Conservation (phyloP, 2,888 invertebrate genomes). For the Dioctria rufipes region DNA sequence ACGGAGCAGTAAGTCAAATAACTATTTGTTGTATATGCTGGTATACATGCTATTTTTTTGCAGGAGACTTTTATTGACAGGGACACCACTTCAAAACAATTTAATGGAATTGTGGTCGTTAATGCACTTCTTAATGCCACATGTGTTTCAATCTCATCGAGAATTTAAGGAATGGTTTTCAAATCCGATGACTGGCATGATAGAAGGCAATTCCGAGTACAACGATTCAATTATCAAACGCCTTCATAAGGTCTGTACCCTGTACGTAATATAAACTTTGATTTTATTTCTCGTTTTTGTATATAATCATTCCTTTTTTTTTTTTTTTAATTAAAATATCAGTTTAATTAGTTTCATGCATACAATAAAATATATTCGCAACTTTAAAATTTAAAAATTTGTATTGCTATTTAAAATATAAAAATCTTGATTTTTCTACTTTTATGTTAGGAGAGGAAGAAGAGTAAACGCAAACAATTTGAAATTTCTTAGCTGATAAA, state of each 20-base stretch:
- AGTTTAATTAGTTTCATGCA: background rate
- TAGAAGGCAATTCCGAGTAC: constrained; percentile 92
- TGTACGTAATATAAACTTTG: constrained; percentile 59
- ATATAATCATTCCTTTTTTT: constrained; percentile 4
- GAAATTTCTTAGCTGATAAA: too few relatives aligned
- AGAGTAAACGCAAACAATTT: too few relatives aligned
- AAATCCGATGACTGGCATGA: constrained; percentile 96
- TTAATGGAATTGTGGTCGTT: constrained; percentile 97
- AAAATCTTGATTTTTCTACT: too few relatives aligned
- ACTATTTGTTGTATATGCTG: constrained; percentile 1
- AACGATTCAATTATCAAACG: constrained; percentile 91
- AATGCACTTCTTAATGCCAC: constrained; percentile 99
- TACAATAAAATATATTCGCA: too few relatives aligned
- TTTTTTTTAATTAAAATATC: background rate
- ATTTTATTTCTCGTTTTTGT: constrained; percentile 36
- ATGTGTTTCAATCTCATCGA: constrained; percentile 95
- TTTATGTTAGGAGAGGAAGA: too few relatives aligned
- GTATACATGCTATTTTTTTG: constrained; percentile 21
- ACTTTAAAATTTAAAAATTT: background rate
- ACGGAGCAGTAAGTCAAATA: constrained; percentile 82
- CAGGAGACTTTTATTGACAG: constrained; percentile 91
- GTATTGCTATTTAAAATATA: background rate
- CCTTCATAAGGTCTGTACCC: constrained; percentile 84
- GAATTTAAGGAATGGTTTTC: constrained; percentile 99
- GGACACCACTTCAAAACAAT: constrained; percentile 96